Evolutionary conservation across 2,113 vertebrate genomes (phyloP).

Genomic region (Calidris pugnax): DNA sequence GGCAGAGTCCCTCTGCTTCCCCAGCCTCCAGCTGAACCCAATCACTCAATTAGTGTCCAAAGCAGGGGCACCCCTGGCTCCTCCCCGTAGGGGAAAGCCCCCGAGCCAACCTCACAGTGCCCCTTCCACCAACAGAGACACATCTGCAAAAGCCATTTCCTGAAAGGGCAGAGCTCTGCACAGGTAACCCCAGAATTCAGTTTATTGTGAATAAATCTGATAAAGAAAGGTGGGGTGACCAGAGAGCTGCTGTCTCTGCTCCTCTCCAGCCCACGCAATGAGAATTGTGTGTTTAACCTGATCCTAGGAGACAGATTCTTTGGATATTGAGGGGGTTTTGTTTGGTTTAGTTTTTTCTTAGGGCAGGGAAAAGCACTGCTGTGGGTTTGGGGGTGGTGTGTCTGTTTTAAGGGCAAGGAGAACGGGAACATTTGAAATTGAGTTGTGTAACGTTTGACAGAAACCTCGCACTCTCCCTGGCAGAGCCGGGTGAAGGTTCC

Average conservation of each 20-base stretch:
- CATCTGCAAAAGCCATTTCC: neutral
- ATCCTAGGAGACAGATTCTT: neutral
- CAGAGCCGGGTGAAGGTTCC: neutral
- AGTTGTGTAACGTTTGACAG: neutral
- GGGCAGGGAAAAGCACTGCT: neutral
- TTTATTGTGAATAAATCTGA: neutral
- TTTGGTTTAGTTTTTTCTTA: neutral
- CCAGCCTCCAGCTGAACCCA: neutral
- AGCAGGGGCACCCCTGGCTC: rapidly evolving
- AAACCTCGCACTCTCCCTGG: neutral
- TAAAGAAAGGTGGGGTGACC: neutral
- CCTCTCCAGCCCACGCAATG: rapidly evolving
- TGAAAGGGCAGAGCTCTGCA: neutral
- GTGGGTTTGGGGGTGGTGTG: no score
- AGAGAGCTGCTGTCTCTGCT: neutral
- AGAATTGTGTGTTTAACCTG: neutral
- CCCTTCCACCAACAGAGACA: neutral
- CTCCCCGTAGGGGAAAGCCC: rapidly evolving
- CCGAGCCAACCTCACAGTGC: neutral
- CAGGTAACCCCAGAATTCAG: no score
- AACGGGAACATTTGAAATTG: rapidly evolving
- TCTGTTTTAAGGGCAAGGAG: neutral
- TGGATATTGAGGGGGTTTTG: rapidly evolving
- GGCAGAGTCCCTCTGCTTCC: neutral
- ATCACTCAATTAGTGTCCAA: rapidly evolving